These are phyloP conservation scores for Megaleporinus macrocephalus DNA, from an alignment of 2,113 vertebrate genomes.

Conservation along the genomic window DNA sequence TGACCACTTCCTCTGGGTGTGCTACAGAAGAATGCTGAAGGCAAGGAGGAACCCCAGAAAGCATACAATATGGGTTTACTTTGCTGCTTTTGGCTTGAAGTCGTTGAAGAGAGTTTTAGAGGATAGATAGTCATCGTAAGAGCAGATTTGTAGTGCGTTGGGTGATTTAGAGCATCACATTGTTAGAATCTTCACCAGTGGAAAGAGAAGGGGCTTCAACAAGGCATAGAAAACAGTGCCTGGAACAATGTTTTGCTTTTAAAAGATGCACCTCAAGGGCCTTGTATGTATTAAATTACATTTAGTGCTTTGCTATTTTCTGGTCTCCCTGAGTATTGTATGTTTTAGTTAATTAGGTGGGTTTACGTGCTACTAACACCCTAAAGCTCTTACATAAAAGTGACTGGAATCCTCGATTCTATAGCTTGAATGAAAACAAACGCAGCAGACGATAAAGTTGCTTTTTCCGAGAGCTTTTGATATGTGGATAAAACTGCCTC, in stretches of 20 bases:
- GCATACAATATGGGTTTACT: neutral
- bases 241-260: neutral
- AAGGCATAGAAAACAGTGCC: neutral
- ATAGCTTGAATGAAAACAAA: neutral
- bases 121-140: neutral
- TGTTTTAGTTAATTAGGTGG: no score
- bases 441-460: neutral
- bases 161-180: neutral
- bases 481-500: neutral
- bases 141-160: neutral
- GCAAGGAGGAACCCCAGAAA: neutral
- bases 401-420: neutral
- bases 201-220: neutral
- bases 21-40: neutral
- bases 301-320: neutral
- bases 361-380: neutral
- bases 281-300: neutral
- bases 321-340: neutral
- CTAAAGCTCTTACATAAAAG: neutral
- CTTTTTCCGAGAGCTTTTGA: neutral
- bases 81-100: neutral
- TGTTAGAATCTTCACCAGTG: no score
- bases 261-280: neutral
- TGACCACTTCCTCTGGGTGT: constrained; percentile 53
- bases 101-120: constrained; percentile 11